phyloP scores from a whole-genome alignment of 2,888 invertebrate genomes.

The Pandemis cinnamomeana region DNA sequence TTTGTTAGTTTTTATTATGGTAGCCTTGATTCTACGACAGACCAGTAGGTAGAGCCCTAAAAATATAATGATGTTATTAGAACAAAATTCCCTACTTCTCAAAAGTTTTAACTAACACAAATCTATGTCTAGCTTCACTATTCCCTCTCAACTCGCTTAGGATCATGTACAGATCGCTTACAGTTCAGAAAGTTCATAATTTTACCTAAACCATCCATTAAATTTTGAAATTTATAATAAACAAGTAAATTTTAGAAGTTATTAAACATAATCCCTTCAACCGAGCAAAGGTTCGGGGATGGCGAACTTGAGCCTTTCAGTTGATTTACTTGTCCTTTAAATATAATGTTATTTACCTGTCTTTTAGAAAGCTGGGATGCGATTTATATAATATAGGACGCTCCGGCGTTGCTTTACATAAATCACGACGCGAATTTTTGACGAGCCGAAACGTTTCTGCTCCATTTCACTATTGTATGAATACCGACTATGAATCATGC shows the following conservation, averaged over 20 bases:
- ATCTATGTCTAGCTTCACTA: background rate
- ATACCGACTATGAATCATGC: background rate
- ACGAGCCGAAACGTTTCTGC: constrained; percentile 1
- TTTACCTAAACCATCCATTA: constrained; percentile 1
- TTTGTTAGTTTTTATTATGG: too few relatives aligned
- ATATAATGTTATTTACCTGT: background rate
- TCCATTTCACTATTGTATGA: constrained; percentile 1
- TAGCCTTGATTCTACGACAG: too few relatives aligned
- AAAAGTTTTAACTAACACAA: background rate
- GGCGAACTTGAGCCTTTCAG: background rate
- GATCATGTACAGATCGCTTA: constrained; percentile 1
- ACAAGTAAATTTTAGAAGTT: constrained; percentile 22
- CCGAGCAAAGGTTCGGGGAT: constrained; percentile 21
- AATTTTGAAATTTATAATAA: constrained; percentile 7
- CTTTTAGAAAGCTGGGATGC: background rate
- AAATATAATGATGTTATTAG: too few relatives aligned
- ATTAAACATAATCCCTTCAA: constrained; percentile 22
- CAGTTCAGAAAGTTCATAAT: constrained; percentile 1
- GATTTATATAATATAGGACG: background rate
- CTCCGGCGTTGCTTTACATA: background rate
- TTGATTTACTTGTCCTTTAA: constrained; percentile 11
- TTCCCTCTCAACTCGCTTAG: background rate
- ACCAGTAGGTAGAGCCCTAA: too few relatives aligned
- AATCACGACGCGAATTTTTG: background rate
- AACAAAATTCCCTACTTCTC: background rate